Evolutionary conservation across 2,113 vertebrate species (phyloP).

Genomic region (Entelurus aequoreus): DNA sequence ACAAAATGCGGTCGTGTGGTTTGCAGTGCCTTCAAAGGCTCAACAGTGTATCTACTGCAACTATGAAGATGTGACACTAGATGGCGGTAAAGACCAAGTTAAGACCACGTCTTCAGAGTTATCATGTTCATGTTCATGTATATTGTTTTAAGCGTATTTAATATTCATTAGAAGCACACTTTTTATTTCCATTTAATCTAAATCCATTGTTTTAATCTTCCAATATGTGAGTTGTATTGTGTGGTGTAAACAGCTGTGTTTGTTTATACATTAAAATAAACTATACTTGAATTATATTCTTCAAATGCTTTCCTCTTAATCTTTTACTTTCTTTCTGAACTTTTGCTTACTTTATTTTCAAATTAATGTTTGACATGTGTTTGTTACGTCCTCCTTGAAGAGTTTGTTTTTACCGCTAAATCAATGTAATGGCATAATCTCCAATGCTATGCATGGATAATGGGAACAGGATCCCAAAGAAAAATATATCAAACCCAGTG

Average conservation of each 20-base stretch:
- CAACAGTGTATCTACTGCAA: not conserved
- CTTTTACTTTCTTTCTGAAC: not conserved
- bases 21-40: not conserved
- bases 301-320: too few relatives aligned
- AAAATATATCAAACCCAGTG: not conserved
- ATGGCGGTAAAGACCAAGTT: slow-evolving; percentile 21
- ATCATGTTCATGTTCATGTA: too few relatives aligned
- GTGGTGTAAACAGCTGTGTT: not conserved
- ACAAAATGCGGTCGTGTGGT: too few relatives aligned
- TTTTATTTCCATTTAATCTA: too few relatives aligned
- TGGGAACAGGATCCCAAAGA: slow-evolving; percentile 1
- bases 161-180: not conserved
- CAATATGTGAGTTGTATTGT: not conserved
- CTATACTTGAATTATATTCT: not conserved
- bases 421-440: slow-evolving; percentile 7
- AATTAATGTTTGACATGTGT: slow-evolving; percentile 8
- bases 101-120: not conserved
- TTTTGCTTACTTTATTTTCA: not conserved
- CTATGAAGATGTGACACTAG: slow-evolving; percentile 9
- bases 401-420: slow-evolving; percentile 1
- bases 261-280: not conserved
- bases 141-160: not conserved
- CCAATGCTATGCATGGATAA: not conserved
- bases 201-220: too few relatives aligned
- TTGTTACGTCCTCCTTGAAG: not conserved